Base-by-base conservation (phyloP, 2,888 invertebrate genomes). In the Cetonia aurata region DNA sequence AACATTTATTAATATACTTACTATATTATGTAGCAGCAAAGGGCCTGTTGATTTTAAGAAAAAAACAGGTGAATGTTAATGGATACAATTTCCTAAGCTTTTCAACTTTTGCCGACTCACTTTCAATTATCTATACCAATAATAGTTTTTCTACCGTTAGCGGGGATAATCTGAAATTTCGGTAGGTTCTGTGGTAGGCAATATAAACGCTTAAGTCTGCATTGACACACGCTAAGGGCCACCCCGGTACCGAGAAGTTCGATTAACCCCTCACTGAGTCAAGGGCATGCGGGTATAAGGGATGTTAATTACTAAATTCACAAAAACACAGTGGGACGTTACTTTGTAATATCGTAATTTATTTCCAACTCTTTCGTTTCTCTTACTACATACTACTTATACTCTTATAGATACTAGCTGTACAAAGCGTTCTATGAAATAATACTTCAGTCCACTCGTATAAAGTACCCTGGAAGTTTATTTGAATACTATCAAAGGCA, bases 261-360 rank as follows among this genome's bases (percentile, higher is more conserved):
- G 71, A 78, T 78, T 74, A 76, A 78, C 78, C 78, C 76, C 79
- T 74, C 69, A 76, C 79, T 75, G 79, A 15, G 78, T 72, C 48
- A 72, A 71, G 74, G 71, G 72, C 65, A 79, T 79, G 78, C 78
- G 78, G 78, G 79, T 69, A 75, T 74, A 75, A 72, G 76, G 77
- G 77, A 75, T 74, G 79, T 72, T 77, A 78, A 79, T 78, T 77
- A 77, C 73, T 67, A 71, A 76, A 75, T 77, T 75, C 71, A 78
- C 78, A 79, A 79, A 78, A 77, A 77, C 77, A 68, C 79, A 76
- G 79, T 75, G 66, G 78, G 79, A 72, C 73, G 71, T 75, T 76
- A 69, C 72, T 74, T 73, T 75, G 73, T 72, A 74, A n/a, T 73
- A 74, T 70, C 73, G 75, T 77, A 77, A 78, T 78, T 77, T 76